Conservation (phyloP, 64 coral and sea anemone species). For the Dendrophyllia cribrosa region DNA sequence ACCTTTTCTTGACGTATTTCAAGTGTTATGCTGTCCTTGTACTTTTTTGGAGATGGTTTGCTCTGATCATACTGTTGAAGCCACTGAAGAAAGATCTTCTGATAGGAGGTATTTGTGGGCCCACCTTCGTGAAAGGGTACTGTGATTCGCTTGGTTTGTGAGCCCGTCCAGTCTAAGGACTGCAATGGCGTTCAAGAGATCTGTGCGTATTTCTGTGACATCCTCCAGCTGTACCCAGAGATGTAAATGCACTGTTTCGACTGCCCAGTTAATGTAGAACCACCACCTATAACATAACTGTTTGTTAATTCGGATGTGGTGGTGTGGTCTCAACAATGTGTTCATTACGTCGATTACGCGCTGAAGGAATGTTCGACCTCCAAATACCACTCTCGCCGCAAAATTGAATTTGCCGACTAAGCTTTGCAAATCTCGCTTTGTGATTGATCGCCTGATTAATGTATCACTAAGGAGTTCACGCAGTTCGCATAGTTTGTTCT, state of each 20-base stretch:
- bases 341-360: conserved; percentile 51
- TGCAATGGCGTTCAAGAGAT: no score
- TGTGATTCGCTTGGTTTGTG: background rate
- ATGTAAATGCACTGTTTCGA: no score
- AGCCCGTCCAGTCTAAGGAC: background rate
- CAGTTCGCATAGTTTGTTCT: conserved; percentile 53
- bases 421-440: conserved; percentile 43
- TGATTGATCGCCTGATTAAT: background rate
- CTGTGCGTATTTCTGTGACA: no score
- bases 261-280: no score
- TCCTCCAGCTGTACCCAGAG: no score
- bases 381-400: conserved; percentile 46
- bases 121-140: background rate
- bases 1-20: no score
- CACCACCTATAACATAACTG: no score
- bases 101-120: background rate
- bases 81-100: conserved; percentile 29
- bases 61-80: background rate
- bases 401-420: conserved; percentile 62
- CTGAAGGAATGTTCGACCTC: conserved; percentile 57
- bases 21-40: background rate
- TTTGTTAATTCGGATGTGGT: background rate
- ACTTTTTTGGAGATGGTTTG: background rate
- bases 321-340: background rate
- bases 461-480: background rate